Evolutionary conservation across 2,113 vertebrate genomes (phyloP).

Genomic region (Lasiurus borealis): DNA sequence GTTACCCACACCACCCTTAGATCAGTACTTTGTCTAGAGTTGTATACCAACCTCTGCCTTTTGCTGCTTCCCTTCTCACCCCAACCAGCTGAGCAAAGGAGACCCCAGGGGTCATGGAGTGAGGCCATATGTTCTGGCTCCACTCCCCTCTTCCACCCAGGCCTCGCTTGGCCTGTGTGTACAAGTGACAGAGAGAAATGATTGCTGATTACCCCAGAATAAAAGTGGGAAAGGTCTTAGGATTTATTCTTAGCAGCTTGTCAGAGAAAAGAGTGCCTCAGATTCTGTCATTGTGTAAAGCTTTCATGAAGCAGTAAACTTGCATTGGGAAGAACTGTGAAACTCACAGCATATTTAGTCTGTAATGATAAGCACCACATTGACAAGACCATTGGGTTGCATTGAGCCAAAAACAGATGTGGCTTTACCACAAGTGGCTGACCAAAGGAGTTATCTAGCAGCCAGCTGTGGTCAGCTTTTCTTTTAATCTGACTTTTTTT

Average conservation of each 20-base stretch:
- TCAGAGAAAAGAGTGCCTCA: slow-evolving; percentile 36
- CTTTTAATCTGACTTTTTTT: background rate
- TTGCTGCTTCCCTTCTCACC: background rate
- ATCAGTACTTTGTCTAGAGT: background rate
- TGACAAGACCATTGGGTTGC: background rate
- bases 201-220: background rate
- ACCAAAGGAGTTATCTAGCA: background rate
- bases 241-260: background rate
- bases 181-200: background rate
- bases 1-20: background rate
- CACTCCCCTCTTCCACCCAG: background rate
- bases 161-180: background rate
- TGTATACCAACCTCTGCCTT: background rate
- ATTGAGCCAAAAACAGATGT: background rate
- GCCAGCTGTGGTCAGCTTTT: background rate
- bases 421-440: background rate
- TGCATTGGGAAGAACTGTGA: background rate
- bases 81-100: background rate
- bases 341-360: background rate
- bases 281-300: slow-evolving; percentile 34
- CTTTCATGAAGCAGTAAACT: background rate
- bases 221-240: slow-evolving; percentile 4
- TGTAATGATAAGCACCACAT: background rate
- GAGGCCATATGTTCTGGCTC: background rate
- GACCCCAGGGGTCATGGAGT: too few species aligned